These are phyloP conservation scores for Psittacula cyanocephala DNA, from an alignment of 2,113 vertebrate genomes.

Conservation along the genomic window DNA sequence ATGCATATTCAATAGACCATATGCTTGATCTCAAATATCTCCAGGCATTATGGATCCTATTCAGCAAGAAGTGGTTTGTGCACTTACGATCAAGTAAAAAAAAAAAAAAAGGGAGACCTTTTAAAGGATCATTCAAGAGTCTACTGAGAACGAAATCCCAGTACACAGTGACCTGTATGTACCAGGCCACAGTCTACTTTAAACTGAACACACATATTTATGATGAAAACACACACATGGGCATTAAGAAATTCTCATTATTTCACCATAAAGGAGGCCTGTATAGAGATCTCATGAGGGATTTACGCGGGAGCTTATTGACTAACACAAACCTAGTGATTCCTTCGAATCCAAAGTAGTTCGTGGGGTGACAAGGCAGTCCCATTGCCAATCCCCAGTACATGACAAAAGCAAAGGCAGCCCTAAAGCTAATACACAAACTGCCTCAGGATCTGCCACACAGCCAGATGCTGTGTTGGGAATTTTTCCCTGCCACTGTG, in stretches of 20 bases:
- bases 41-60: slow-evolving; percentile 39
- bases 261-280: neutral
- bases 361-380: neutral
- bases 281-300: neutral
- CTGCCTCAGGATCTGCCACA: neutral
- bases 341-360: neutral
- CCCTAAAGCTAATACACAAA: slow-evolving; percentile 28
- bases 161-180: neutral
- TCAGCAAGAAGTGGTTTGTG: slow-evolving; percentile 50
- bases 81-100: neutral
- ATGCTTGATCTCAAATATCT: slow-evolving; percentile 60
- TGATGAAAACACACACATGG: neutral
- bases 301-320: neutral
- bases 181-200: neutral
- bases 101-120: neutral
- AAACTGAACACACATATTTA: neutral
- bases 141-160: slow-evolving; percentile 25
- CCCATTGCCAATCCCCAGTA: neutral
- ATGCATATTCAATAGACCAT: slow-evolving; percentile 65
- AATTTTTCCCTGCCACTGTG: neutral
- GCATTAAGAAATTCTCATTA: slow-evolving; percentile 16
- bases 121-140: slow-evolving; percentile 27
- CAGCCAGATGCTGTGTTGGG: slow-evolving; percentile 17
- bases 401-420: slow-evolving; percentile 18
- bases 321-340: neutral